Base-by-base conservation (phyloP, 2,113 vertebrate genomes). In the Dicentrarchus labrax region DNA sequence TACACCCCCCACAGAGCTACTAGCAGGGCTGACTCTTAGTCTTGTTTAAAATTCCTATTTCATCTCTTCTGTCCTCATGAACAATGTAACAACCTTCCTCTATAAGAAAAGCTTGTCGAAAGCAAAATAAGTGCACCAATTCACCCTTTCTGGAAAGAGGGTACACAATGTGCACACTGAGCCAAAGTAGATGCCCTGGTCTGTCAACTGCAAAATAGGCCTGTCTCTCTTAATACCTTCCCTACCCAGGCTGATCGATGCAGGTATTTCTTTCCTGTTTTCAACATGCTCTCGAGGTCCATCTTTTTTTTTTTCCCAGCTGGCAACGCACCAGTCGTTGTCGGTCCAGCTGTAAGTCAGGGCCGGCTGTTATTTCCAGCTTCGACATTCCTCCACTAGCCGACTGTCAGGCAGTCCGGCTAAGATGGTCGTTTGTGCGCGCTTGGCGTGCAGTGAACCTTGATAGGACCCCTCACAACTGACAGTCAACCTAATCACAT, bases 401-500 rank as follows among this genome's bases (percentile, higher is more conserved):
- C 5, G 51, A 73, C 69, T 89, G 89, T 89, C 89, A 80, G 82
- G 45, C 86, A 76, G 87, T 19, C 51, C 10, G 64, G 77, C 83
- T 84, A 69, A 90, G 83, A 66, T 39, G n/a, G 74, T 74, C 80
- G 66, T 93, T 89, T 91, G 77, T 90, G 86, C 76, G 82, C 78
- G 39, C 69, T 79, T 36, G 76, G 75, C 75, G 57, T 65, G 88
- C 87, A 79, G 48, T 88, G 87, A 90, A 91, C 91, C 90, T 85
- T 90, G 88, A 89, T 89, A 91, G 87, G 80, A 88, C 76, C 72
- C 70, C 68, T 89, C 86, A 90, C 78, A 73, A 89, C 86, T 94
- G 94, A 93, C 93, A 94, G 91, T 85, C 88, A 53, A 84, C 83
- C 91, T 94, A 92, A 94, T 94, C 88, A 91, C 92, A 89, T 93